These are phyloP conservation scores for Nasonia oneida DNA, from an alignment of 2,888 invertebrate species.

Conservation along the genomic window DNA sequence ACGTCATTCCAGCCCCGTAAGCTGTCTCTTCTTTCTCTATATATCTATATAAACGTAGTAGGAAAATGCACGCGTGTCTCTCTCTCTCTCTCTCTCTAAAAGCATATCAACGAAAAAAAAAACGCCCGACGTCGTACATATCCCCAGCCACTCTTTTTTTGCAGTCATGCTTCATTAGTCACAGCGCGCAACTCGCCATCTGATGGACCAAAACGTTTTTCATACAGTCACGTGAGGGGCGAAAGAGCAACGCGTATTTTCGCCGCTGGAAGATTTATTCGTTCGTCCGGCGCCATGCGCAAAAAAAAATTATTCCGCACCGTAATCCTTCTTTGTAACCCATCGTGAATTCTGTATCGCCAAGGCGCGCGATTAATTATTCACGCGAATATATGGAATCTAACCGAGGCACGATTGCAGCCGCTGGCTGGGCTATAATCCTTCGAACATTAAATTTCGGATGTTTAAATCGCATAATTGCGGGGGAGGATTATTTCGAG, in stretches of 20 bases:
- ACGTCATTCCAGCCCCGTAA: slow-evolving; percentile 2
- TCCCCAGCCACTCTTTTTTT: not conserved
- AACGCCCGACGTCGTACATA: not conserved
- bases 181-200: not conserved
- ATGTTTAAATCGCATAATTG: slow-evolving; percentile 28
- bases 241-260: not conserved
- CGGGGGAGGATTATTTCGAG: not conserved
- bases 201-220: slow-evolving; percentile 16
- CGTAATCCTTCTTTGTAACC: slow-evolving; percentile 28
- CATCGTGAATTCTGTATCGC: not conserved
- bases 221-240: not conserved
- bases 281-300: not conserved
- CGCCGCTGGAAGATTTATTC: slow-evolving; percentile 3
- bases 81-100: not conserved
- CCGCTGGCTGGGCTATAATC: not conserved
- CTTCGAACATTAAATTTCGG: not conserved
- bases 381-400: not conserved
- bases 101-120: not conserved
- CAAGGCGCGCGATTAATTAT: slow-evolving; percentile 43
- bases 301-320: slow-evolving; percentile 32
- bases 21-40: not conserved
- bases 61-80: not conserved
- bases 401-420: not conserved
- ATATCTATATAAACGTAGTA: not conserved
- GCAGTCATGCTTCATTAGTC: slow-evolving; percentile 34